These are phyloP conservation scores for Tretioscincus oriximinensis DNA, from an alignment of 2,113 vertebrate genomes.

Conservation along the genomic window DNA sequence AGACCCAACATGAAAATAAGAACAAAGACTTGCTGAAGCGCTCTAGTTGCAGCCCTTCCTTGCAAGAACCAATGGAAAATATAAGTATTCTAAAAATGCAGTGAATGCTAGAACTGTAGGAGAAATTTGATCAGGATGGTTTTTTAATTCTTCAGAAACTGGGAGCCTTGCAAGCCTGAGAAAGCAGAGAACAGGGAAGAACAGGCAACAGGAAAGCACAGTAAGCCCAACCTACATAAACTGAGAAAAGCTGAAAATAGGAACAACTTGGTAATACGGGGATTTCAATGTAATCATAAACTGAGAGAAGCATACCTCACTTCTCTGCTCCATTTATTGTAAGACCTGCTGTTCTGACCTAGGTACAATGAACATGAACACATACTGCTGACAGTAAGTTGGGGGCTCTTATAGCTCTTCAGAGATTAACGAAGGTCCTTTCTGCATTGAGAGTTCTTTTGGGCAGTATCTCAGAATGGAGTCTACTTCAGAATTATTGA, in stretches of 20 bases:
- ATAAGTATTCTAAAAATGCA: background rate
- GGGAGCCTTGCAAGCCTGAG: conserved; percentile 39
- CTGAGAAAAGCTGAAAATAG: background rate
- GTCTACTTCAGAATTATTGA: no score
- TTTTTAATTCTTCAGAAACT: conserved; percentile 46
- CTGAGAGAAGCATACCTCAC: conserved; percentile 5
- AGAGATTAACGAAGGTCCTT: no score
- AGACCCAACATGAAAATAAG: background rate
- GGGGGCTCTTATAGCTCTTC: no score
- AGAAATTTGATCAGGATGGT: background rate
- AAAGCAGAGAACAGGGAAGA: background rate
- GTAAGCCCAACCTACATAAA: background rate
- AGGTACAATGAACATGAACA: conserved; percentile 29
- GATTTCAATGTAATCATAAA: conserved; percentile 32
- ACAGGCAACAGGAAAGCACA: conserved; percentile 15
- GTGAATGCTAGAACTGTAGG: background rate
- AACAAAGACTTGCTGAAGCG: background rate
- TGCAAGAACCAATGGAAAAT: background rate
- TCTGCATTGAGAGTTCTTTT: no score
- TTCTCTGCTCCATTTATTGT: conserved; percentile 2
- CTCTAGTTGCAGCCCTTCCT: background rate
- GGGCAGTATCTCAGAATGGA: no score
- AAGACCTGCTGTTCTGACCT: conserved; percentile 20
- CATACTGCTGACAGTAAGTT: background rate
- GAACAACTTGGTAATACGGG: background rate